Conservation (phyloP, 2,113 vertebrate genomes). For the Paradoxurus hermaphroditus region DNA sequence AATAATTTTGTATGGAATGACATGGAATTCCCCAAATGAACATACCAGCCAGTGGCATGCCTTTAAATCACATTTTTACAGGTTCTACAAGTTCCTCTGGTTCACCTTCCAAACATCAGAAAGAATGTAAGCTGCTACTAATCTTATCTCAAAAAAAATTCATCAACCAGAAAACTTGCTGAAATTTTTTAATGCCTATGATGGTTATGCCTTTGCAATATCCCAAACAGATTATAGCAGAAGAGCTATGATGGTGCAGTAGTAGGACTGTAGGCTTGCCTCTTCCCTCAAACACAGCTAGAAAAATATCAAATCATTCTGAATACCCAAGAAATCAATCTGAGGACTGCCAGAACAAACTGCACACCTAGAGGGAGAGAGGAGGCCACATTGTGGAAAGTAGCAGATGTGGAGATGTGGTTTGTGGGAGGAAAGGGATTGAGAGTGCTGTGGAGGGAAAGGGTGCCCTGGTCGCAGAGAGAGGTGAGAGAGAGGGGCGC, state of each 20-base stretch:
- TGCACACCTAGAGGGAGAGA: no score
- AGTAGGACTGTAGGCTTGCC: no score
- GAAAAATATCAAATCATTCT: no score
- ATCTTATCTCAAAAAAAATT: background rate
- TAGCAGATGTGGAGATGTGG: no score
- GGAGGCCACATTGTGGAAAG: no score
- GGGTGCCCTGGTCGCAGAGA: background rate
- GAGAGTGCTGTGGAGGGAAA: background rate
- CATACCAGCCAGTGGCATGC: background rate
- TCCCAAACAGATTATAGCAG: background rate
- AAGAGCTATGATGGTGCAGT: no score
- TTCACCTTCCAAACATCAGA: background rate
- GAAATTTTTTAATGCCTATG: background rate
- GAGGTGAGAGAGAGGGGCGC: background rate
- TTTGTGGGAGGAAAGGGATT: background rate
- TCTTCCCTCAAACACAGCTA: no score
- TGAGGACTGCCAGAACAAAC: no score
- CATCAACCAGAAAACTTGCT: background rate
- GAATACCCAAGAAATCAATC: no score
- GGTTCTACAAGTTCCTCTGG: background rate
- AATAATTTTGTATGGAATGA: background rate
- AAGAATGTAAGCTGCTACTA: background rate
- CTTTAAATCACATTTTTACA: background rate
- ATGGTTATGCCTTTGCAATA: background rate
- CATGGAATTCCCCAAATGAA: background rate